Conservation (phyloP, 2,113 vertebrate genomes). For the Calyptommatus sinebrachiatus region DNA sequence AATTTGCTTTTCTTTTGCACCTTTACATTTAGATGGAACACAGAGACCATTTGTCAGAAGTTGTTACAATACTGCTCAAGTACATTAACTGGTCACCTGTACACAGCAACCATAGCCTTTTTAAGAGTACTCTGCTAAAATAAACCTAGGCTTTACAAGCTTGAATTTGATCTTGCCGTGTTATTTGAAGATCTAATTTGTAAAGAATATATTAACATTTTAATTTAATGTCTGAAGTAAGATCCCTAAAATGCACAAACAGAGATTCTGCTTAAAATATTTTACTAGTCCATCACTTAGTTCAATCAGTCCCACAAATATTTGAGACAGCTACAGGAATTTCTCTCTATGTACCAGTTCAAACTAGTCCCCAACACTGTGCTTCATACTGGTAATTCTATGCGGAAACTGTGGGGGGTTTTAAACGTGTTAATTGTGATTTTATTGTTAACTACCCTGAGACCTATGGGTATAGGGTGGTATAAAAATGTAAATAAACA, state of each 20-base stretch:
- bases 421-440: too few relatives aligned
- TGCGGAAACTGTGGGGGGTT: too few relatives aligned
- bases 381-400: too few relatives aligned
- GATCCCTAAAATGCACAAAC: too few relatives aligned
- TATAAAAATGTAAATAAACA: too few relatives aligned
- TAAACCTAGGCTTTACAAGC: neutral
- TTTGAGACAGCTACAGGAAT: neutral
- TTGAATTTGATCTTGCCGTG: neutral
- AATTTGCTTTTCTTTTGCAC: slow-evolving; percentile 77
- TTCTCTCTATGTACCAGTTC: neutral
- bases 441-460: too few relatives aligned
- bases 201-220: neutral
- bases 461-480: too few relatives aligned
- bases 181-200: neutral
- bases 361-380: neutral
- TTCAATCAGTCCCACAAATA: neutral
- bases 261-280: too few relatives aligned
- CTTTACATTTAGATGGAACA: slow-evolving; percentile 87
- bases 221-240: neutral
- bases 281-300: neutral
- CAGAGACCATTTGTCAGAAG: slow-evolving; percentile 71
- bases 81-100: slow-evolving; percentile 61
- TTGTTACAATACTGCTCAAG: slow-evolving; percentile 71
- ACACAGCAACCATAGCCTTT: slow-evolving; percentile 1
- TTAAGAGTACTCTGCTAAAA: neutral